phyloP scores from a whole-genome alignment of 1,140 invertebrate species.

The Sarcophaga bullata region DNA sequence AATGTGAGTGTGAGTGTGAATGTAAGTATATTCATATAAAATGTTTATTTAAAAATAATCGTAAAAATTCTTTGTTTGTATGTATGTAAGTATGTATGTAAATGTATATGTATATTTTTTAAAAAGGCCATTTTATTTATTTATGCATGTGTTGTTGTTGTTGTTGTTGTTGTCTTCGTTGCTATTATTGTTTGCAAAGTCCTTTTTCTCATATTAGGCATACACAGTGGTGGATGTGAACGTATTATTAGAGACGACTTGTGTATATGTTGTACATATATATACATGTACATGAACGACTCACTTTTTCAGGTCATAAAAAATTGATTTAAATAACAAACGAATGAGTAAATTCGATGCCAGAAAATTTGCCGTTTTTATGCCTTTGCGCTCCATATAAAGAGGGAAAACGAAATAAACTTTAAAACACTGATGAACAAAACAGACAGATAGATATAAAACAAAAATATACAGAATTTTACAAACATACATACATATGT shows the following conservation, averaged over 20 bases:
- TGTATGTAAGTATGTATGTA: neutral
- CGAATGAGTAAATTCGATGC: constrained; percentile 34
- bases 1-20: neutral
- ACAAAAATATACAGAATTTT: no score
- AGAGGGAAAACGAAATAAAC: constrained; percentile 11
- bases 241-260: neutral
- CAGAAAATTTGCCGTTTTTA: constrained; percentile 35
- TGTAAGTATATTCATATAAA: neutral
- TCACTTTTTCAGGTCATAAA: constrained; percentile 27
- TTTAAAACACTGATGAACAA: neutral
- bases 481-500: neutral
- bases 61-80: constrained; percentile 13
- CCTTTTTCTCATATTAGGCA: neutral
- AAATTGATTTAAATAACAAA: constrained; percentile 38
- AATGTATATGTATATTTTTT: neutral
- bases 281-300: neutral
- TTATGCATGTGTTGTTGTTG: neutral
- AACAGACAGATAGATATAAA: neutral
- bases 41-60: constrained; percentile 12
- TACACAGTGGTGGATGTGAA: neutral
- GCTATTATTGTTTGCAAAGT: neutral
- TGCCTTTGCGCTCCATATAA: constrained; percentile 32
- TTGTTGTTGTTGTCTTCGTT: no score
- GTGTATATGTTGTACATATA: neutral
- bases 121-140: neutral